Evolutionary conservation across 2,888 invertebrate genomes (phyloP), one percentile per base, ranked within the genome.

Genomic region (Diaperis boleti): DNA sequence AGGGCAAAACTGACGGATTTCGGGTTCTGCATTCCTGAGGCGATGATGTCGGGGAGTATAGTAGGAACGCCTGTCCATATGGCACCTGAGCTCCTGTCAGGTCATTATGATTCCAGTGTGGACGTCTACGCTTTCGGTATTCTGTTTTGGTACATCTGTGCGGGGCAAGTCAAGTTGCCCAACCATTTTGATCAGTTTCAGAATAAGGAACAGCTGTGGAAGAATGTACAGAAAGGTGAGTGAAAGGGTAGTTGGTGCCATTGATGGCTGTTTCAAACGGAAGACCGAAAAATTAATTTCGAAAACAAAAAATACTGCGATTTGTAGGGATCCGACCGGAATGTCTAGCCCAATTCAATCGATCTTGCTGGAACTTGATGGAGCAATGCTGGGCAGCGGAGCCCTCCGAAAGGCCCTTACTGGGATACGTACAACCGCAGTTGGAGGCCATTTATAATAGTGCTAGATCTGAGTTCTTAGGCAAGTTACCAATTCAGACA

Each of bases 111-210:
- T 76, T 89, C 89, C 64, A 88, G 89, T 63, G 94, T 95, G 5
- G 95, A 95, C 75, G 91, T 95, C 0, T 95, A 95, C 76, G 95
- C 95, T 0, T 95, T 95, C 78, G 95, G 94, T 3, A 91, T 95
- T 62, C 82, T 95, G 33, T 94, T 95, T 81, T 95, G 95, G 95
- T 95, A 94, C 73, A 86, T 94, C 55, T 95, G 94, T 78, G 91
- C 94, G 0, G 94, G 94, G 0, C 89, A 90, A 75, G 89, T 93
- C 0, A 86, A 86, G 68, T 83, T 95, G 60, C 95, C 95, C 0
- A 86, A 86, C 39, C 88, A 89, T 3, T 95, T 94, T 78, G 94
- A 94, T 76, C 87, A 89, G 68, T 94, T 92, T 78, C 89, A 89
- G 73, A 94, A 90, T 72, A 94, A 94, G 75, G 94, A 95, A 76